A percentile compares a stretch with the other conserved stretches of the same genome.
phyloP scores from a whole-genome alignment of 1,140 invertebrate genomes.

The Vollenhovia emeryi region DNA sequence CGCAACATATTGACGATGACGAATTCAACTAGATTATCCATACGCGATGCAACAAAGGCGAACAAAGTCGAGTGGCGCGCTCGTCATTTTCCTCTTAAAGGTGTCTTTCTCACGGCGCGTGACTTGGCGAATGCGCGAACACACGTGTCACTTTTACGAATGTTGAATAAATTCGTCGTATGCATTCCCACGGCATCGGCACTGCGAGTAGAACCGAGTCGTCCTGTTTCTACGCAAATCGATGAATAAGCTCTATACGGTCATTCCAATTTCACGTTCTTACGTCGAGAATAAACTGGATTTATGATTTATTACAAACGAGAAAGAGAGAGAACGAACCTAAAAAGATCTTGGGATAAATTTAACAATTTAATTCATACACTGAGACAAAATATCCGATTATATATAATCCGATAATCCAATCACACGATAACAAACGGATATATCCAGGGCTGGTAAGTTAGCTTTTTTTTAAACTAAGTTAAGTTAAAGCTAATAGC shows the following conservation, averaged over 20 bases:
- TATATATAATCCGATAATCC: too few relatives aligned
- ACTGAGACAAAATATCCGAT: neutral
- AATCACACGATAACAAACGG: too few relatives aligned
- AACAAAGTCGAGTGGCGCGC: neutral
- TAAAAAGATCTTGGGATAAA: neutral
- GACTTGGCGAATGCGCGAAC: neutral
- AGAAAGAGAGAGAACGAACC: neutral
- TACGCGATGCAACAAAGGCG: neutral
- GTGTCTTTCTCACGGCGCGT: neutral
- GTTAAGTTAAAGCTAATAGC: too few relatives aligned
- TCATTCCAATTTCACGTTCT: neutral
- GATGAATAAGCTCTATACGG: neutral
- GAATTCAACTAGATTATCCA: neutral
- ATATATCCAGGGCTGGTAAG: too few relatives aligned
- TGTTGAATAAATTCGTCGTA: conserved; percentile 7
- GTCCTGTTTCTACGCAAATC: neutral
- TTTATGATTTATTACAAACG: neutral
- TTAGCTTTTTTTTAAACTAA: too few relatives aligned
- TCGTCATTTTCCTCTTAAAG: neutral
- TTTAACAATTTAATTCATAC: neutral
- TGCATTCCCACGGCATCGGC: conserved; percentile 17
- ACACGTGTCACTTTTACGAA: neutral
- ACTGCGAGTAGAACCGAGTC: neutral
- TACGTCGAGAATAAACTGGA: neutral
- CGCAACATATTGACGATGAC: neutral